Evolutionary conservation across 2,113 vertebrate species (phyloP), one percentile per base, ranked within the genome.

Genomic region (Nicator chloris): DNA sequence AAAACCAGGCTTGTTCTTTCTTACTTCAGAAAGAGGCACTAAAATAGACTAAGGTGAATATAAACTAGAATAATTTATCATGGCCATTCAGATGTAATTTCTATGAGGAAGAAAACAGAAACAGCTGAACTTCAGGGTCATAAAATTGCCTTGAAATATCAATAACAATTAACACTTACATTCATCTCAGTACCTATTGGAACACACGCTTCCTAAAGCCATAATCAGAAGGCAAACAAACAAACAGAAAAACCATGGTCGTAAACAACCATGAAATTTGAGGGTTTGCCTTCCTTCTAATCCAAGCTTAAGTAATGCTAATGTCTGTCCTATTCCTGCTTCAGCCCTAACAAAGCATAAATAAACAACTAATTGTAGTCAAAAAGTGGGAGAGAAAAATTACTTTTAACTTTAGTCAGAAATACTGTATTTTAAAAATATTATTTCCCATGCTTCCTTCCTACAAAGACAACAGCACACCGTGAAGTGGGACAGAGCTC

Each of bases 81-180:
- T n/a, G 73, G 78, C 18, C 40, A 78, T 95, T 94, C 94, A 81
- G 64, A 83, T 5, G 3, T 51, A 90, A 92, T 94, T 95, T 90
- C 66, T 91, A 16, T 68, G 57, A 65, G 49, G 53, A 90, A 92
- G 28, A 88, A 95, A 93, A 91, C 23, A 81, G 47, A 89, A 91
- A 88, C 18, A 94, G 47, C 15, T 90, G 63, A 95, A 90, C 19
- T 90, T 96, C 65, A 77, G 82, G 68, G 86, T 86, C 50, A 71
- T 37, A 76, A 95, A 95, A 95, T 73, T 78, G 47, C 44, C 80
- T 68, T 50, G 44, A 94, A 82, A 26, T 39, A 83, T 79, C 92
- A 94, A 96, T 90, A 93, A 60, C 35, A 68, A 73, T 84, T 95
- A 93, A 86, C 23, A 82, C 91, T 80, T 76, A 60, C 50, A 84